Evolutionary conservation across 2,113 vertebrate species (phyloP).

Genomic region (Corynorhinus townsendii): DNA sequence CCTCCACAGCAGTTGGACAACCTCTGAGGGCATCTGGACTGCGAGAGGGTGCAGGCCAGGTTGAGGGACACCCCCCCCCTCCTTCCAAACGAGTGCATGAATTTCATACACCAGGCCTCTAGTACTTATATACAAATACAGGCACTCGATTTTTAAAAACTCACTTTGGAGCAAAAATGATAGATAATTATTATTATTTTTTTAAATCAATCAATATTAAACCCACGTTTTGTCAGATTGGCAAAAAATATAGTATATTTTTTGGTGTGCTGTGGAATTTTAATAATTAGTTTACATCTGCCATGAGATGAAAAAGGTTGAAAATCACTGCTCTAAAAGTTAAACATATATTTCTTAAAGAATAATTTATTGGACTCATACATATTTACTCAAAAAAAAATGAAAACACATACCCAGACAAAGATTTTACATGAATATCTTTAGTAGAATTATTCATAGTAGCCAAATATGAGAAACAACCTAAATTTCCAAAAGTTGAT

Average conservation of each 20-base stretch:
- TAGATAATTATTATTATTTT: not conserved
- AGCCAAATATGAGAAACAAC: not conserved
- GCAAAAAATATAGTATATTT: too few relatives aligned
- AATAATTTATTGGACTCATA: not conserved
- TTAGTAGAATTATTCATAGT: not conserved
- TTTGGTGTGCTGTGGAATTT: not conserved
- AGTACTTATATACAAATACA: not conserved
- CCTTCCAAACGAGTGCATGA: too few relatives aligned
- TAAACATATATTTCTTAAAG: not conserved
- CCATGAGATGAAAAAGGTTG: not conserved
- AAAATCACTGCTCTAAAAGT: not conserved
- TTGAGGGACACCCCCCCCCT: too few relatives aligned
- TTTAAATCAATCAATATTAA: too few relatives aligned
- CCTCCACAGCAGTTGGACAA: too few relatives aligned
- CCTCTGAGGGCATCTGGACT: too few relatives aligned
- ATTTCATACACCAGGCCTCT: too few relatives aligned
- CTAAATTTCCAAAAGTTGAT: not conserved
- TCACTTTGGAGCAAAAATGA: not conserved
- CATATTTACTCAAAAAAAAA: not conserved
- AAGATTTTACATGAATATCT: not conserved
- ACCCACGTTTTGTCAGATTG: too few relatives aligned
- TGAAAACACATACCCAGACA: not conserved
- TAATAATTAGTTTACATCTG: not conserved
- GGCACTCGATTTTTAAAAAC: not conserved
- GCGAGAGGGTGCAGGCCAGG: too few relatives aligned